phyloP scores from a whole-genome alignment of 2,888 invertebrate species.

The Rhabditoides inermis region DNA sequence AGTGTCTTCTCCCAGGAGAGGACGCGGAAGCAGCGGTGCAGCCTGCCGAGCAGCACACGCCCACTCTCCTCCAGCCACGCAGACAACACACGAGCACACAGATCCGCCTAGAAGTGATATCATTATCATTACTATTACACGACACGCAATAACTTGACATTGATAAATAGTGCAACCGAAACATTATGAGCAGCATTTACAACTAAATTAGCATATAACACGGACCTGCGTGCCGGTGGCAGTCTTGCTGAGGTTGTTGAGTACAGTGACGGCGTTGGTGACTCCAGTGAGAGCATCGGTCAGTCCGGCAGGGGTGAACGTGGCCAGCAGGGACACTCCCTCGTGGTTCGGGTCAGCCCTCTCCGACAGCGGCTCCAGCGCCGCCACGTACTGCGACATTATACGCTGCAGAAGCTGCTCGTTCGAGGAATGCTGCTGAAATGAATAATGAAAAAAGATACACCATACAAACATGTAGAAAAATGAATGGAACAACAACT shows the following conservation, averaged over 20 bases:
- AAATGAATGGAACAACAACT: constrained; percentile 5
- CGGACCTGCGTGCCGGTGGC: no score
- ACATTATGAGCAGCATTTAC: no score
- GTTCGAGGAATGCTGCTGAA: constrained; percentile 12
- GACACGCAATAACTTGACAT: no score
- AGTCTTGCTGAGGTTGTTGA: neutral
- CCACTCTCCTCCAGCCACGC: constrained; percentile 8
- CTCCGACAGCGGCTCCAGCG: constrained; percentile 12
- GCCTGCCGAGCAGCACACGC: constrained; percentile 3
- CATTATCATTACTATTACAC: no score
- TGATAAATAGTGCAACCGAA: no score
- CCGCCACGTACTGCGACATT: constrained; percentile 11
- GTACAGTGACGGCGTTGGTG: neutral
- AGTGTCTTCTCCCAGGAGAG: constrained; percentile 7
- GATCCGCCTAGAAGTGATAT: no score
- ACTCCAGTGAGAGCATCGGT: neutral
- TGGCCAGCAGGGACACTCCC: no score
- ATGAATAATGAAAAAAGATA: constrained; percentile 1
- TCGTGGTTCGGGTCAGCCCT: no score
- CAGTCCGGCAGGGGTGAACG: neutral
- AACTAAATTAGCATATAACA: no score
- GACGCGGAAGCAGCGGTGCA: constrained; percentile 2
- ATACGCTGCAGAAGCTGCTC: constrained; percentile 8
- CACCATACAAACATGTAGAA: constrained; percentile 6
- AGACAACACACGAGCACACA: constrained; percentile 1